Evolutionary conservation across 2,113 vertebrate genomes (phyloP), one percentile per base, ranked within the genome.

Genomic region (Gnathonemus echidnorhynchus): DNA sequence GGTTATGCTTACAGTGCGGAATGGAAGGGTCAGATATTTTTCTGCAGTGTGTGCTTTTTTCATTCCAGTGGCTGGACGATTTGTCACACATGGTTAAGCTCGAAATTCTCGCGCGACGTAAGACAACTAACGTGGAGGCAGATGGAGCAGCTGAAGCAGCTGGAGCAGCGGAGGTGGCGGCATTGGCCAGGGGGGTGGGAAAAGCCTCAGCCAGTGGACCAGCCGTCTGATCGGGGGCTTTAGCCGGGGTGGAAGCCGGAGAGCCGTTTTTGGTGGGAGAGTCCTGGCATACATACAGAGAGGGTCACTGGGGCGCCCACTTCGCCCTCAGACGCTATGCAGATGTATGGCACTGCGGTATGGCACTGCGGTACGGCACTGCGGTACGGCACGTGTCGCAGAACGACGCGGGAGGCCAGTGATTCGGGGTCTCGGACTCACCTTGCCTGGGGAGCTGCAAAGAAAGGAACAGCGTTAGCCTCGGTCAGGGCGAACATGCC

Each of bases 181-280:
- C 94, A 86, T 95, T 93, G 50, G 95, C 93, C n/a, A 97, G 96
- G 48, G 96, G 92, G 91, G 96, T 94, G 91, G 96, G 95, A 93
- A 96, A 96, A 74, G 96, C 92, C 93, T 96, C 97, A 66, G 96
- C 92, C 0, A 95, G 95, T 90, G 95, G 93, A 91, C 95, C 96
- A 1, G 94, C 96, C 8, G 27, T 31, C 86, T 24, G 86, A 91
- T 97, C 97, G 86, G 96, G 92, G 88, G 93, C 95, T 95, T 97
- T 98, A 35, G 96, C 96, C 90, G 97, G 96, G 92, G 97, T 97
- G 89, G 96, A 96, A 88, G 95, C 96, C n/a, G 97, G 97, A 80
- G 97, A 95, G 49, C 97, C 97, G 92, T 97, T 98, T 91, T 97
- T 98, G 89, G 95, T 97, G 92, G 97, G 97, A 89, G 96, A 97